Percentiles rank a stretch among this genome's conserved stretches.
phyloP scores from a whole-genome alignment of 2,113 vertebrate genomes.

The Scolopax mira region DNA sequence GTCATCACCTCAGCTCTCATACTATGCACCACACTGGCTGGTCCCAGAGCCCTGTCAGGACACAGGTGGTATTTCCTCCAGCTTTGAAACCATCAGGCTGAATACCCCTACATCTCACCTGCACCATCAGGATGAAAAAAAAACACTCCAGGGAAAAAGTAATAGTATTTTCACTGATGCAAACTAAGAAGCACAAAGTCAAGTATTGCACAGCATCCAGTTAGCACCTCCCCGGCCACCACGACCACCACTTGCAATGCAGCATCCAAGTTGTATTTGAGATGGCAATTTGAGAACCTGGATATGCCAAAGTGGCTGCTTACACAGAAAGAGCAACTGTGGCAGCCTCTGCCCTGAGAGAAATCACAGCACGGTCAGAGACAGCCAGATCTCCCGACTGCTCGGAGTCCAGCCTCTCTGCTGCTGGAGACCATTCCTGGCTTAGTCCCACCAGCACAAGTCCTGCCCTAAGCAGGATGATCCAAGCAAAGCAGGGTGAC shows the following conservation, averaged over 20 bases:
- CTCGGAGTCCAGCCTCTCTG: not conserved
- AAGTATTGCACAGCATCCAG: not conserved
- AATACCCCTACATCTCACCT: not conserved
- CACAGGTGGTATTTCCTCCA: not conserved
- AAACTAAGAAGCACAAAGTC: not conserved
- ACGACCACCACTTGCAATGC: not conserved
- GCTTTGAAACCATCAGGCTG: not conserved
- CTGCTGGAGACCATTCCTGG: accelerated
- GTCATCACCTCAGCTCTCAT: not conserved
- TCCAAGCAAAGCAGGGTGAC: not conserved
- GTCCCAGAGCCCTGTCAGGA: not conserved
- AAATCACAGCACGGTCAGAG: not conserved
- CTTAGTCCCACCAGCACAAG: not conserved
- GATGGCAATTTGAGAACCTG: not conserved
- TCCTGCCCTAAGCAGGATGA: not conserved
- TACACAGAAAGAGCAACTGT: not conserved
- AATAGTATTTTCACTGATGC: not conserved
- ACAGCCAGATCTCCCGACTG: too few species aligned
- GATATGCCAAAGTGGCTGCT: not conserved
- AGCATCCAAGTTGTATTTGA: not conserved
- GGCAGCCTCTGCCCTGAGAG: not conserved
- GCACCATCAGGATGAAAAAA: not conserved
- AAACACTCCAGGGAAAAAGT: not conserved
- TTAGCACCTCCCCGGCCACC: not conserved
- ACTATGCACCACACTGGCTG: not conserved